Conservation (phyloP, 2,113 vertebrate genomes). For the Cyanoderma ruficeps region DNA sequence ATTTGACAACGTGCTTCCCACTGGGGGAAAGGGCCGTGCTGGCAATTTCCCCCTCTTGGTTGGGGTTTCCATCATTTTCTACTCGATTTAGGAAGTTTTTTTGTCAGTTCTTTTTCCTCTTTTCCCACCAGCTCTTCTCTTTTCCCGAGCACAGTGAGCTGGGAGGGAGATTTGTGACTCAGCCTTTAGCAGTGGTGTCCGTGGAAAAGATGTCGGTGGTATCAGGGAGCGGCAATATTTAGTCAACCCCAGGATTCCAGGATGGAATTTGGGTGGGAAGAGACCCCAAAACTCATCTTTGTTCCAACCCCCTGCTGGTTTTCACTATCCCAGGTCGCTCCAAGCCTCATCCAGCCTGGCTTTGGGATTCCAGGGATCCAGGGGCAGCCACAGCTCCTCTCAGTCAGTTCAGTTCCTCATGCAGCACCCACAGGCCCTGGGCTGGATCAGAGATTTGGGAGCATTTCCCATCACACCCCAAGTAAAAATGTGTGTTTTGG, state of each 20-base stretch:
- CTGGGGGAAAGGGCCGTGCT: fast-evolving
- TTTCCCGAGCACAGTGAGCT: background rate
- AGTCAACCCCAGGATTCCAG: background rate
- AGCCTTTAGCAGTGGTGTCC: background rate
- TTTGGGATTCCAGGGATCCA: background rate
- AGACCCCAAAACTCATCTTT: background rate
- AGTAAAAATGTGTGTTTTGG: too few species aligned
- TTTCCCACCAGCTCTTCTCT: background rate
- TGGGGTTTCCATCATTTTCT: background rate
- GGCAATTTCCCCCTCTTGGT: background rate
- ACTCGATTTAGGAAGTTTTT: background rate
- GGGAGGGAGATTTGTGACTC: fast-evolving
- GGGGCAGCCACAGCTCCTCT: background rate
- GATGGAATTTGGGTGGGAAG: background rate
- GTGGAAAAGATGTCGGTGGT: fast-evolving
- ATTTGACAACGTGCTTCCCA: fast-evolving
- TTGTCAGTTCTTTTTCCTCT: background rate
- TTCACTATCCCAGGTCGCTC: fast-evolving
- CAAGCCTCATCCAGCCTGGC: fast-evolving
- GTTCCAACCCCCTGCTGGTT: background rate
- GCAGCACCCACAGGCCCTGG: fast-evolving
- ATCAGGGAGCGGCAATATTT: background rate
- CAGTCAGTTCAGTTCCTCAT: fast-evolving
- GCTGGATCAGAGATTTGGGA: background rate
- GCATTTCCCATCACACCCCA: background rate